Percentiles rank a stretch among this genome's conserved stretches.
Conservation (phyloP, 1,140 invertebrate species). For the Metaphire vulgaris region DNA sequence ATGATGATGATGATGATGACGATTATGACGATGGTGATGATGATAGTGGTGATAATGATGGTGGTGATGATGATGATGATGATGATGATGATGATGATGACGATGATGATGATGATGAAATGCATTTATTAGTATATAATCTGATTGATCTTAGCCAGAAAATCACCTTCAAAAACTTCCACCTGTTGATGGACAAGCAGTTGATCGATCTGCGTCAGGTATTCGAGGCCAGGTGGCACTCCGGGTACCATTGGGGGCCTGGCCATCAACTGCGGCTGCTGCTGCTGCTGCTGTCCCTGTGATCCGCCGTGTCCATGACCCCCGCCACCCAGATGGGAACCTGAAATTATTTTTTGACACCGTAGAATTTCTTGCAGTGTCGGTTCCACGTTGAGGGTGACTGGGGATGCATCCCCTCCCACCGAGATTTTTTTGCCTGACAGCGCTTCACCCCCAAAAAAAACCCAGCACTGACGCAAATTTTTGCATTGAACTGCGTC, state of each 20-base stretch:
- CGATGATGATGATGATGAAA: constrained; percentile 17
- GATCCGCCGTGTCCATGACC: too few species aligned
- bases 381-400: too few species aligned
- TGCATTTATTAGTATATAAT: too few species aligned
- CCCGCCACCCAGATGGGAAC: too few species aligned
- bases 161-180: constrained; percentile 72
- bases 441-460: too few species aligned
- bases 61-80: constrained; percentile 18
- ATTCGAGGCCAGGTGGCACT: constrained; percentile 77
- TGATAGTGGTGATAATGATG: constrained; percentile 15
- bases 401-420: too few species aligned
- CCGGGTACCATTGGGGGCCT: constrained; percentile 4
- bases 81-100: constrained; percentile 19
- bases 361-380: too few species aligned
- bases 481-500: too few species aligned
- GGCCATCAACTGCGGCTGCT: background rate
- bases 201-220: constrained; percentile 81
- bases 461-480: too few species aligned
- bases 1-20: too few species aligned
- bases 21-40: constrained; percentile 18
- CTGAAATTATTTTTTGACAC: too few species aligned
- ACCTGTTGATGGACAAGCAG: constrained; percentile 80
- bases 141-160: background rate
- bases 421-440: too few species aligned
- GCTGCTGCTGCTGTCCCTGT: background rate